Conservation (phyloP, 2,888 invertebrate species). For the Bombylius discolor region DNA sequence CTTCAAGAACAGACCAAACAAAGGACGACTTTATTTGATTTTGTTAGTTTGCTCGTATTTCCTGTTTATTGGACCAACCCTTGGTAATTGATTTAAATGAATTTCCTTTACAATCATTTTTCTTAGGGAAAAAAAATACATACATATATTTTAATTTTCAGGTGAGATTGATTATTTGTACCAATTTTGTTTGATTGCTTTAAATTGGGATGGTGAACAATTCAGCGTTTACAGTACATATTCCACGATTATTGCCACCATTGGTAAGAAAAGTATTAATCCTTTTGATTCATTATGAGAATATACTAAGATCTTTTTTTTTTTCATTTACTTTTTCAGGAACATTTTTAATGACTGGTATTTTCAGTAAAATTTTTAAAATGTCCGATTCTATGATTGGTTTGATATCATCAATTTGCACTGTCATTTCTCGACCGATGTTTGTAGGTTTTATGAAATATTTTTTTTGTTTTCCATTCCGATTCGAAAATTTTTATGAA, state of each 20-base stretch:
- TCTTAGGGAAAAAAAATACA: not conserved
- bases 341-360: conserved; percentile 33
- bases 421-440: conserved; percentile 27
- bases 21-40: conserved; percentile 25
- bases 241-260: conserved; percentile 24
- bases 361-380: conserved; percentile 31
- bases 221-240: conserved; percentile 30
- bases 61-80: conserved; percentile 27
- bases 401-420: conserved; percentile 27
- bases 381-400: conserved; percentile 31
- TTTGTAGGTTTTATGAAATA: conserved; percentile 23
- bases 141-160: conserved; percentile 2
- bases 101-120: not conserved
- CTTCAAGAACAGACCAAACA: conserved; percentile 25
- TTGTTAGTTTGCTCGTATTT: conserved; percentile 28
- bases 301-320: not conserved
- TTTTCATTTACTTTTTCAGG: conserved; percentile 18
- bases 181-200: conserved; percentile 26
- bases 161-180: conserved; percentile 33
- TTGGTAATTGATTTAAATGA: conserved; percentile 15
- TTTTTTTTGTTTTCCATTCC: too few species aligned
- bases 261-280: conserved; percentile 17
- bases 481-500: too few species aligned
- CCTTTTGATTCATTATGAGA: not conserved
- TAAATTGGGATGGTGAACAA: conserved; percentile 34